Percentiles rank a stretch among this genome's conserved stretches.
Conservation (phyloP, 2,797 vertebrate species). For the Tragopan temminckii region DNA sequence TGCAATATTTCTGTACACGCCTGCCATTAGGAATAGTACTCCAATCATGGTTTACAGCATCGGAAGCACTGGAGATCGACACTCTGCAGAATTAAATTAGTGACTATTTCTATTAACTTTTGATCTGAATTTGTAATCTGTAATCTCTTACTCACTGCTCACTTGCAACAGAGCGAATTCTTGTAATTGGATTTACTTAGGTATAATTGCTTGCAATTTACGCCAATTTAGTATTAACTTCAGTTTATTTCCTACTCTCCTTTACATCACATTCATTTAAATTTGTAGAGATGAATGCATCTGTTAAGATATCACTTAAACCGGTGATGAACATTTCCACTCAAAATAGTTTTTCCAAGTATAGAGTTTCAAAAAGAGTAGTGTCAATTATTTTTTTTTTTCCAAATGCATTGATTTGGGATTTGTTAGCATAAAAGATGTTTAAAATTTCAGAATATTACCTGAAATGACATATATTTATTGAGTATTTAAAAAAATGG, state of each 20-base stretch:
- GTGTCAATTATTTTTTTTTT: background rate
- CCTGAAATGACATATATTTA: background rate
- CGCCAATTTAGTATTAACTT: background rate
- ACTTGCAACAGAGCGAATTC: background rate
- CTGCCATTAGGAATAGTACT: background rate
- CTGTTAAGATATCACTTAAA: background rate
- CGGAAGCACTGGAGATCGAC: background rate
- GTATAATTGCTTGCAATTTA: slow-evolving; percentile 11
- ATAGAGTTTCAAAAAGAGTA: background rate
- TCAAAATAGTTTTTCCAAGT: background rate
- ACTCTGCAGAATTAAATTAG: background rate
- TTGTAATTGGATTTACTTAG: slow-evolving; percentile 10
- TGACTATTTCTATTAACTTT: background rate
- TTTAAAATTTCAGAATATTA: background rate
- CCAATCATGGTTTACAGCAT: background rate
- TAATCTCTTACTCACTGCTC: background rate
- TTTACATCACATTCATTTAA: background rate
- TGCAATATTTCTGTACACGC: background rate
- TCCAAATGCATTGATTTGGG: background rate
- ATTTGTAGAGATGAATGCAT: background rate
- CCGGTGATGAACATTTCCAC: background rate
- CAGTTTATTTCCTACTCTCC: background rate
- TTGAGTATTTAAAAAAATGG: background rate
- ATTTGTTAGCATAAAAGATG: background rate
- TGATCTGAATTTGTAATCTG: background rate